Evolutionary conservation across 1,140 invertebrate species (phyloP), one percentile per base, ranked within the genome.

Genomic region (Sesamia nonagrioides): DNA sequence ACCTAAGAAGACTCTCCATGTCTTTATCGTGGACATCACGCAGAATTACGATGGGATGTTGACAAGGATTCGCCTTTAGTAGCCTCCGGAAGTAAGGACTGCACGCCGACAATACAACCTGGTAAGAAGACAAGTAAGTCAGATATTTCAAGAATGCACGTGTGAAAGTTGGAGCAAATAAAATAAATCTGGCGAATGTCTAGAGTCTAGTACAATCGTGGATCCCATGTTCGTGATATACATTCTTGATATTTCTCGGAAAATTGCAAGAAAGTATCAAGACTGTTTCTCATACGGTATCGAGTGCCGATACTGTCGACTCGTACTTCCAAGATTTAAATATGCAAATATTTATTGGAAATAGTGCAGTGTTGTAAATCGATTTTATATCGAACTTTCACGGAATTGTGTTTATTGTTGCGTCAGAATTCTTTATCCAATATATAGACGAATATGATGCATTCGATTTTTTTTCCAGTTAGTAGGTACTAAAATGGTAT

Each of bases 41-140:
- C 63, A 99, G 95, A 85, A 99, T 99, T 80, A 99, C 97, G 87
- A 99, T 99, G 18, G 98, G 98, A 94, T 99, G 98, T 90, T 98
- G 97, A 94, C 98, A 99, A 81, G 98, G 98, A 95, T 99, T 99
- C 33, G 97, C 97, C 96, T 98, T 98, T 86, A 99, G 96, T 81
- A 99, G 95, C 86, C 97, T 96, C 86, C 98, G 96, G 95, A 99
- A 98, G 95, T 98, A 99, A 9, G 98, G 98, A 94, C 98, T 98
- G 95, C 98, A 98, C 33, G 98, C 98, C 69, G 98, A 98, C 73
- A 99, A 96, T 40, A 99, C 98, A 85, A 96, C 94, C 92, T 95
- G 33, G 8, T 33, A 42, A 6, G n/a, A 4, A 21, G 56, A 42
- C 45, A 48, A n/a, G 60, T 33, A 13, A 33, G 66, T 69, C 11